A percentile compares a stretch with the other conserved stretches of the same genome.
Evolutionary conservation across 2,797 vertebrate genomes (phyloP).

Genomic region (Hippoglossus hippoglossus): DNA sequence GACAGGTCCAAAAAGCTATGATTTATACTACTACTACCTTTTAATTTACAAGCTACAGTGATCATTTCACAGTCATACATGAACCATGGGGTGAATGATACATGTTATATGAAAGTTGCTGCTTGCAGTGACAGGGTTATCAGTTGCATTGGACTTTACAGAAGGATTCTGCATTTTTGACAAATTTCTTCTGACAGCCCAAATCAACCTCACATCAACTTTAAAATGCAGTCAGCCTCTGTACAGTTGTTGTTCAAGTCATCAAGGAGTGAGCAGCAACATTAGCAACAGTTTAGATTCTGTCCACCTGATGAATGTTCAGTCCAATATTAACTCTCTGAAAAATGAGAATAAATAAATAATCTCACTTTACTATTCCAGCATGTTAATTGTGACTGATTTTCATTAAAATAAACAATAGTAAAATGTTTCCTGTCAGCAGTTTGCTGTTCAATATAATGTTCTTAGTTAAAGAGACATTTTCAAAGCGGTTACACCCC

Average conservation of each 20-base stretch:
- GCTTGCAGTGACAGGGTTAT: background rate
- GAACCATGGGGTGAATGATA: background rate
- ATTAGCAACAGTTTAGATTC: background rate
- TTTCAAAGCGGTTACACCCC: slow-evolving; percentile 15
- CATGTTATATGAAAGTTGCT: background rate
- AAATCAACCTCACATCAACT: background rate
- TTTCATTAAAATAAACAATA: background rate
- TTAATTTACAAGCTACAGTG: too few species aligned
- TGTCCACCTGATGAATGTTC: background rate
- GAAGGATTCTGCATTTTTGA: too few species aligned
- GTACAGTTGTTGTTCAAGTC: too few species aligned
- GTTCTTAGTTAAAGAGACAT: slow-evolving; percentile 34
- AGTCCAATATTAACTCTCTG: background rate
- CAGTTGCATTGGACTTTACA: too few species aligned
- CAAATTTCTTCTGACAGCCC: too few species aligned
- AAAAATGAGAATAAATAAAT: background rate
- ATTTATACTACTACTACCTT: too few species aligned
- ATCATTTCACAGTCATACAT: background rate
- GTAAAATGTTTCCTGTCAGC: background rate
- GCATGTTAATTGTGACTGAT: background rate
- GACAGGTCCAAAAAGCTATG: too few species aligned
- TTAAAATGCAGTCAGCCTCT: too few species aligned
- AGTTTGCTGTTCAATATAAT: slow-evolving; percentile 10
- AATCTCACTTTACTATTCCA: background rate
- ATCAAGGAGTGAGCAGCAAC: background rate